Percentiles rank a stretch among this genome's conserved stretches.
Evolutionary conservation across 2,888 invertebrate species (phyloP).

Genomic region (Eilema griseolum): DNA sequence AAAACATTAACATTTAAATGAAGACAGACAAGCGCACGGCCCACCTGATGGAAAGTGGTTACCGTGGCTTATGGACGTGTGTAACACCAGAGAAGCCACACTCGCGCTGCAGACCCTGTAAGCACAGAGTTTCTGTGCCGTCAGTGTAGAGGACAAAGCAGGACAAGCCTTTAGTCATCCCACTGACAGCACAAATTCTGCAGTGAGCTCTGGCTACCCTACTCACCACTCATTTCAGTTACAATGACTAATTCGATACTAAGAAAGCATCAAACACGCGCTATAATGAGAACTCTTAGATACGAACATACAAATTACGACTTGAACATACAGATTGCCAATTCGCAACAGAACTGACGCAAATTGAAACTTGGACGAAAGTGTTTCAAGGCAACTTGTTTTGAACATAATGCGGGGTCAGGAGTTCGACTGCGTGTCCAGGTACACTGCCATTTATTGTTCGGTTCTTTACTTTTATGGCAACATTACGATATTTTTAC

Average conservation of each 20-base stretch:
- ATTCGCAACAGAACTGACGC: constrained; percentile 56
- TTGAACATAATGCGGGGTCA: constrained; percentile 59
- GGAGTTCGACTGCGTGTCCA: constrained; percentile 64
- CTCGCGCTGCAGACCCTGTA: too few species aligned
- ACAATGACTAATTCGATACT: not conserved
- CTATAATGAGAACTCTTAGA: not conserved
- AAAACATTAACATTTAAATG: too few species aligned
- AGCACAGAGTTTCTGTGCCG: too few species aligned
- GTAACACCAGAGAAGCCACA: too few species aligned
- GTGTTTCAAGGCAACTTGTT: constrained; percentile 75
- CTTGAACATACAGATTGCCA: constrained; percentile 25
- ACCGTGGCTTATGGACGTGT: too few species aligned
- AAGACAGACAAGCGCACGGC: too few species aligned
- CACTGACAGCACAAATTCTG: too few species aligned
- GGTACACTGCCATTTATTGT: constrained; percentile 41
- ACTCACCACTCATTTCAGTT: too few species aligned
- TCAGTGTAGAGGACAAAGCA: too few species aligned
- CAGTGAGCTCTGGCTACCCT: too few species aligned
- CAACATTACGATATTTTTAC: constrained; percentile 29
- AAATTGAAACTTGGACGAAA: constrained; percentile 68
- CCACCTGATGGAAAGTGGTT: too few species aligned
- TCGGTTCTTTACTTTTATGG: constrained; percentile 19
- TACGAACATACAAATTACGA: constrained; percentile 30
- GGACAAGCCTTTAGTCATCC: too few species aligned
- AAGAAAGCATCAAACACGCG: not conserved